phyloP scores from a whole-genome alignment of 2,797 vertebrate genomes.

The Cottoperca gobio region DNA sequence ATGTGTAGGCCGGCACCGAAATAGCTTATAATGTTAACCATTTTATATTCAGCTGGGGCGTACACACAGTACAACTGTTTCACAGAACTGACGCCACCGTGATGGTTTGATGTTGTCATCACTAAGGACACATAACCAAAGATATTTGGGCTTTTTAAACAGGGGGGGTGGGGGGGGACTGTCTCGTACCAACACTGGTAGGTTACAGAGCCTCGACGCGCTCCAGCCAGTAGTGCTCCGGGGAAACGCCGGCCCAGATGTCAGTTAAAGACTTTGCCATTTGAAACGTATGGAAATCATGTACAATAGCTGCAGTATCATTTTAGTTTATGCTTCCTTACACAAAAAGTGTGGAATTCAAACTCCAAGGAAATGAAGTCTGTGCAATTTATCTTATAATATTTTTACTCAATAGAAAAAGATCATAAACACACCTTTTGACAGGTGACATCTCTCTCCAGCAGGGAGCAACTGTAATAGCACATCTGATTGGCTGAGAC shows the following conservation, averaged over 20 bases:
- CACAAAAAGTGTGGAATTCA: neutral
- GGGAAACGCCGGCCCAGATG: neutral
- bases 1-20: neutral
- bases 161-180: neutral
- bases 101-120: neutral
- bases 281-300: neutral
- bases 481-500: constrained; percentile 87
- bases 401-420: constrained; percentile 9
- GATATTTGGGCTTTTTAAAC: neutral
- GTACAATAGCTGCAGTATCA: neutral
- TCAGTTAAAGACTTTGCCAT: neutral
- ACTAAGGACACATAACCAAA: neutral
- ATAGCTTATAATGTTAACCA: neutral
- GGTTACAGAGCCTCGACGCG: neutral
- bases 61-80: too few relatives aligned
- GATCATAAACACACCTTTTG: constrained; percentile 22
- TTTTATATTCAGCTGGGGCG: neutral
- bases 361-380: neutral
- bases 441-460: constrained; percentile 64
- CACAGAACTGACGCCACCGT: too few relatives aligned
- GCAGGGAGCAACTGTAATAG: constrained; percentile 73
- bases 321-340: neutral
- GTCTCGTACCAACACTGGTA: neutral
- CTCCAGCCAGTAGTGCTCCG: neutral
- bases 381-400: neutral